Conservation (phyloP, 30 jellyfish, hydroid and myxozoan species). For the Aurelia aurita complex sp. Pacific region DNA sequence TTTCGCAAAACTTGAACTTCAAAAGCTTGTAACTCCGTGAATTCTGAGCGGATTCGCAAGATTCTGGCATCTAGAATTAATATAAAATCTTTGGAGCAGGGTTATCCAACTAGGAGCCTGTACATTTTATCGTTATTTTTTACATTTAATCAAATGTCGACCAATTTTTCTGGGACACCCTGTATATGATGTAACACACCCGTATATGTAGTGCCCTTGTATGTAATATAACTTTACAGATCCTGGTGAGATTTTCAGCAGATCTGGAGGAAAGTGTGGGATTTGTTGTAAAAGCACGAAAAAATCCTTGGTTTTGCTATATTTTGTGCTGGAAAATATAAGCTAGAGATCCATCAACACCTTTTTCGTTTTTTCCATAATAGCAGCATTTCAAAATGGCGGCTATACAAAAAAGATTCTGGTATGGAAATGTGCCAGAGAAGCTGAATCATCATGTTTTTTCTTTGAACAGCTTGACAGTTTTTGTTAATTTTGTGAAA, state of each 20-base stretch:
- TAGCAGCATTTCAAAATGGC: conserved; percentile 2
- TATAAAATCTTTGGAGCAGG: too few relatives aligned
- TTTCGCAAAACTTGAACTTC: too few relatives aligned
- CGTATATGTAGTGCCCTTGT: too few relatives aligned
- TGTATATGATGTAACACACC: too few relatives aligned
- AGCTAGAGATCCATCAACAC: neutral
- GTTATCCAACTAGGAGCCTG: too few relatives aligned
- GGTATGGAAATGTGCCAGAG: neutral
- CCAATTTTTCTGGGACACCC: too few relatives aligned
- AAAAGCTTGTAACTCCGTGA: too few relatives aligned
- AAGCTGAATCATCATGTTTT: neutral
- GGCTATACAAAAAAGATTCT: neutral
- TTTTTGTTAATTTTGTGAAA: neutral
- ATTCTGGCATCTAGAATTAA: too few relatives aligned
- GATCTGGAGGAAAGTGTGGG: neutral
- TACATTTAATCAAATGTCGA: too few relatives aligned
- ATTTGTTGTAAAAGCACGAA: neutral
- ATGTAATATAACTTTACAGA: too few relatives aligned
- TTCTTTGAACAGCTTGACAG: neutral
- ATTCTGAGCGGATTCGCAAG: too few relatives aligned
- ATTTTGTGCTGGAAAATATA: neutral
- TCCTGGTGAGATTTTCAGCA: neutral
- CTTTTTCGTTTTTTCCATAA: neutral
- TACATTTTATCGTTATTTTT: too few relatives aligned
- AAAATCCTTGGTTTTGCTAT: neutral